Evolutionary conservation across 2,113 vertebrate species (phyloP).

Genomic region (Zosterops pallidus): DNA sequence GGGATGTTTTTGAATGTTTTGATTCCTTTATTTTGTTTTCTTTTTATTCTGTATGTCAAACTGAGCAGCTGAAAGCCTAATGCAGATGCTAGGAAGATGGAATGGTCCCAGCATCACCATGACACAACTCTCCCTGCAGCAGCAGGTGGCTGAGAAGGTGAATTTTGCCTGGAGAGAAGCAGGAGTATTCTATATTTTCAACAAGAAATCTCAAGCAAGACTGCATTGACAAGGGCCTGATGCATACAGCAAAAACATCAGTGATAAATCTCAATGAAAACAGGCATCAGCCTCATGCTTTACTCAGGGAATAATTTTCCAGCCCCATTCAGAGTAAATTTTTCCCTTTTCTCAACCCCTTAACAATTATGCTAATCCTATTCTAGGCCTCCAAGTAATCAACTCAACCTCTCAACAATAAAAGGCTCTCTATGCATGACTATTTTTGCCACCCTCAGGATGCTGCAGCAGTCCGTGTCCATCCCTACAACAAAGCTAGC

Average conservation of each 20-base stretch:
- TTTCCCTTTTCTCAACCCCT: background rate
- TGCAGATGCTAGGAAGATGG: background rate
- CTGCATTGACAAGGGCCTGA: background rate
- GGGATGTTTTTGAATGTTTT: conserved; percentile 25
- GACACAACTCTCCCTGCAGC: background rate
- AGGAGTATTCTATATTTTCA: background rate
- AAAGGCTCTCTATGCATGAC: background rate
- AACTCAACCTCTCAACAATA: background rate
- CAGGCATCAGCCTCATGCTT: background rate
- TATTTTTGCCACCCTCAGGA: background rate
- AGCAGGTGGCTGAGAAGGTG: background rate
- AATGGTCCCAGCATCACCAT: background rate
- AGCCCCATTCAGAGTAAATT: background rate
- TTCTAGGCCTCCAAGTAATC: background rate
- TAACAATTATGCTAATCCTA: background rate
- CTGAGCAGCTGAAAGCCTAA: background rate
- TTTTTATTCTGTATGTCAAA: conserved; percentile 23
- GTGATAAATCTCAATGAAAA: background rate
- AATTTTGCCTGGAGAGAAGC: background rate
- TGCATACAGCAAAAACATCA: background rate
- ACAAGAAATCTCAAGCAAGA: background rate
- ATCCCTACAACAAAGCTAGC: background rate
- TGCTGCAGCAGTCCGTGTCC: background rate
- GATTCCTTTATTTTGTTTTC: conserved; percentile 19
- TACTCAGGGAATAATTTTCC: background rate